Evolutionary conservation across 2,113 vertebrate genomes (phyloP).

Genomic region (Tragelaphus strepsiceros): DNA sequence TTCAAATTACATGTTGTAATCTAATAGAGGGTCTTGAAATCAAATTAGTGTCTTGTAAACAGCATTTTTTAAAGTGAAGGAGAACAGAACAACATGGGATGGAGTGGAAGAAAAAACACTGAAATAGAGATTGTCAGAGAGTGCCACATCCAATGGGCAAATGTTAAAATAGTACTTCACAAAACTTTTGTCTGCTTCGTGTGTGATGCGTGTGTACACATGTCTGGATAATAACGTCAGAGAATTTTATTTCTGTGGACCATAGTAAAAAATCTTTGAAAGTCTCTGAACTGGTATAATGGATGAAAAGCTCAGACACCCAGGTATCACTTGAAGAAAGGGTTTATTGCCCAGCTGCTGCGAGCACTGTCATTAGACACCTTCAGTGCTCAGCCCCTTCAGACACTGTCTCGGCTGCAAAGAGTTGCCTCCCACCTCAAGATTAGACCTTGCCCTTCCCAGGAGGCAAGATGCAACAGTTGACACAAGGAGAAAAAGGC

Average conservation of each 20-base stretch:
- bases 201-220: neutral
- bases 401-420: neutral
- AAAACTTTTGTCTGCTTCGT: neutral
- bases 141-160: neutral
- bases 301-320: neutral
- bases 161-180: slow-evolving; percentile 10
- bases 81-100: neutral
- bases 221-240: neutral
- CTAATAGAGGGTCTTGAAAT: neutral
- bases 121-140: neutral
- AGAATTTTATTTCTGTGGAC: neutral
- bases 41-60: neutral
- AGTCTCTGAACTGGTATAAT: neutral
- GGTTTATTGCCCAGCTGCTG: neutral
- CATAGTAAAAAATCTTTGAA: neutral
- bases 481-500: neutral
- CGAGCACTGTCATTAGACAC: neutral
- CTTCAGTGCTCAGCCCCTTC: neutral
- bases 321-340: neutral
- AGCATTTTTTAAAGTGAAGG: neutral
- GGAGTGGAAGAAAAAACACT: neutral
- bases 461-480: neutral
- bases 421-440: neutral
- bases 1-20: neutral
- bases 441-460: neutral